Conservation (phyloP, 1,140 invertebrate species). For the Calephelis virginiensis region DNA sequence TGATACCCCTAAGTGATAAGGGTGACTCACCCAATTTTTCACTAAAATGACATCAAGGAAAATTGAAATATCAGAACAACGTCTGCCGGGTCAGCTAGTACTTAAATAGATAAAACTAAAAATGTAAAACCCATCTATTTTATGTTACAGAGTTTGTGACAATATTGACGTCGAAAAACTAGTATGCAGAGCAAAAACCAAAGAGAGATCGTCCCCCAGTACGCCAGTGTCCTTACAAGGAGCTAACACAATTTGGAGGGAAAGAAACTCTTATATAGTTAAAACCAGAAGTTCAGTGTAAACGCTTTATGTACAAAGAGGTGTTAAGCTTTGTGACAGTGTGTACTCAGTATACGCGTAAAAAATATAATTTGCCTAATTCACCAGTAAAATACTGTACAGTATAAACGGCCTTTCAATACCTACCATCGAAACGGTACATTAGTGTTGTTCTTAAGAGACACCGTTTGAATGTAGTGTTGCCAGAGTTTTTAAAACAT, state of each 20-base stretch:
- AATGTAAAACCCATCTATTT: background rate
- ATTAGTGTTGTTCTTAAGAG: background rate
- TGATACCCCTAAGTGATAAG: too few species aligned
- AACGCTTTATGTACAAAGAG: constrained; percentile 23
- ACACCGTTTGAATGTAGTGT: too few species aligned
- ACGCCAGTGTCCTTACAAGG: constrained; percentile 50
- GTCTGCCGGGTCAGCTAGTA: background rate
- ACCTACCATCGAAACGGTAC: constrained; percentile 10
- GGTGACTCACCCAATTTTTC: too few species aligned
- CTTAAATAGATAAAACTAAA: background rate
- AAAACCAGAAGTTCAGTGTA: constrained; percentile 23
- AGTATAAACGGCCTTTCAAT: constrained; percentile 13
- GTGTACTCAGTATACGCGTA: constrained; percentile 4
- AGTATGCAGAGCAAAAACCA: constrained; percentile 69
- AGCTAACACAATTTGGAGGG: constrained; percentile 55
- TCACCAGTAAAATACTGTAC: constrained; percentile 6
- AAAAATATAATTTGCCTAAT: constrained; percentile 13
- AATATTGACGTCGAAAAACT: constrained; percentile 79
- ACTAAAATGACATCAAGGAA: too few species aligned
- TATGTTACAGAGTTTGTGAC: constrained; percentile 75
- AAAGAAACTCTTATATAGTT: constrained; percentile 74
- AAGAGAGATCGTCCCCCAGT: constrained; percentile 57
- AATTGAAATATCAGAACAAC: too few species aligned
- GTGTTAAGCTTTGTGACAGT: constrained; percentile 7
- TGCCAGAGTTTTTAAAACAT: too few species aligned